A percentile compares a stretch with the other conserved stretches of the same genome.
phyloP scores from a whole-genome alignment of 2,113 vertebrate species.

The Galbula dea region DNA sequence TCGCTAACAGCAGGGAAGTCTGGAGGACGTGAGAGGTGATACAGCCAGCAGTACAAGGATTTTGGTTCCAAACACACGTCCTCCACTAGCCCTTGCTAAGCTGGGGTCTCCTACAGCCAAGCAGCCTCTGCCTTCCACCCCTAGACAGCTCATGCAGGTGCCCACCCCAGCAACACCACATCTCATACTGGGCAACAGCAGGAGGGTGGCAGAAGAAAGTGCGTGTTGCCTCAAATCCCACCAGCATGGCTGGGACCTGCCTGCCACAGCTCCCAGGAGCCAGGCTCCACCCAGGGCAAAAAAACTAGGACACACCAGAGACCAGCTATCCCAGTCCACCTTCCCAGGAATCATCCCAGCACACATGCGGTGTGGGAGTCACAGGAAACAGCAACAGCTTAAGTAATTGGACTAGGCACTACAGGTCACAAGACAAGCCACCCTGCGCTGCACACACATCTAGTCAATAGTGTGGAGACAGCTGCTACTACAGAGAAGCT shows the following conservation, averaged over 20 bases:
- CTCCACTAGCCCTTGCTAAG: background rate
- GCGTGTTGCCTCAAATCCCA: accelerated
- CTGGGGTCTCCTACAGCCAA: background rate
- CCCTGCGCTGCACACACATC: background rate
- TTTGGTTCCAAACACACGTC: background rate
- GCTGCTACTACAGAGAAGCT: background rate
- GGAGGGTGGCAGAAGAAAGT: background rate
- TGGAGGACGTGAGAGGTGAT: background rate
- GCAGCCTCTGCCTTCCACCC: background rate
- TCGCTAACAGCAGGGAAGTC: background rate
- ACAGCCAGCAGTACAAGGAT: background rate
- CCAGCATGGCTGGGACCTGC: background rate
- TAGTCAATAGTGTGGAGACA: accelerated
- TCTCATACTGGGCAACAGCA: background rate
- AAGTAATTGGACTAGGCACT: background rate
- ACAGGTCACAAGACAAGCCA: constrained; percentile 26
- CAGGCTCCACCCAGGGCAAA: background rate
- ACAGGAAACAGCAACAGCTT: background rate
- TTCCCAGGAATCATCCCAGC: background rate
- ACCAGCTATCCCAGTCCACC: background rate
- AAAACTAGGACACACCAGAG: background rate
- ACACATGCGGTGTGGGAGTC: background rate
- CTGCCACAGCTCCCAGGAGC: background rate
- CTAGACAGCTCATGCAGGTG: background rate
- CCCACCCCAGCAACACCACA: accelerated